phyloP scores from a whole-genome alignment of 2,113 vertebrate species.

The Haemorhous mexicanus region DNA sequence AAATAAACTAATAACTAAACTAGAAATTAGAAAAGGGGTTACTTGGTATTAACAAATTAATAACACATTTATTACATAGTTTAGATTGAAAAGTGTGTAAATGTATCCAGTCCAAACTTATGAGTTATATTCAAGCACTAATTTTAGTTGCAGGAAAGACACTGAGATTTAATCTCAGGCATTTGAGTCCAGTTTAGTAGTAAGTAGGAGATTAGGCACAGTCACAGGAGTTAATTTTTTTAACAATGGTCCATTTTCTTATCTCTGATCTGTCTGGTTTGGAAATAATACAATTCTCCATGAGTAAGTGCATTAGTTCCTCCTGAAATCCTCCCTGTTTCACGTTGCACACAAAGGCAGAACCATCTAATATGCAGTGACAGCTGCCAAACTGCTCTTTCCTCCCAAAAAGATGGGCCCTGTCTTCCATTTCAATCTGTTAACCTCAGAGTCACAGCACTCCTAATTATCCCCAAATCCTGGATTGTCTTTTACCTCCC shows the following conservation, averaged over 20 bases:
- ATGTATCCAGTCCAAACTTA: neutral
- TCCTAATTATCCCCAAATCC: neutral
- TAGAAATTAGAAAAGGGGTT: neutral
- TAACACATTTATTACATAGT: neutral
- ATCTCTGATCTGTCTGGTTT: neutral
- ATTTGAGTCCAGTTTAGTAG: neutral
- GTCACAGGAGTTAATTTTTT: neutral
- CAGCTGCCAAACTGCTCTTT: neutral
- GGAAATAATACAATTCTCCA: neutral
- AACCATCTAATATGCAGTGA: neutral
- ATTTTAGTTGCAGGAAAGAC: neutral
- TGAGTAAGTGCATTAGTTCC: neutral
- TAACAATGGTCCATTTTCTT: neutral
- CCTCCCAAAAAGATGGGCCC: neutral
- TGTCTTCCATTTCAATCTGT: neutral
- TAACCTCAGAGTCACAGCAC: neutral
- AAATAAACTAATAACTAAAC: neutral
- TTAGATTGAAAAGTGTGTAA: neutral
- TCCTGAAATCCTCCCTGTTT: neutral
- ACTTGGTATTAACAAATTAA: neutral
- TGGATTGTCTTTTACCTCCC: neutral
- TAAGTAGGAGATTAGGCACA: neutral
- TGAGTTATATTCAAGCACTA: neutral
- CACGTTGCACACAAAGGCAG: accelerated
- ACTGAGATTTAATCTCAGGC: neutral